Evolutionary conservation across 2,888 invertebrate genomes (phyloP), one percentile per base, ranked within the genome.

Genomic region (Catonia carolina): DNA sequence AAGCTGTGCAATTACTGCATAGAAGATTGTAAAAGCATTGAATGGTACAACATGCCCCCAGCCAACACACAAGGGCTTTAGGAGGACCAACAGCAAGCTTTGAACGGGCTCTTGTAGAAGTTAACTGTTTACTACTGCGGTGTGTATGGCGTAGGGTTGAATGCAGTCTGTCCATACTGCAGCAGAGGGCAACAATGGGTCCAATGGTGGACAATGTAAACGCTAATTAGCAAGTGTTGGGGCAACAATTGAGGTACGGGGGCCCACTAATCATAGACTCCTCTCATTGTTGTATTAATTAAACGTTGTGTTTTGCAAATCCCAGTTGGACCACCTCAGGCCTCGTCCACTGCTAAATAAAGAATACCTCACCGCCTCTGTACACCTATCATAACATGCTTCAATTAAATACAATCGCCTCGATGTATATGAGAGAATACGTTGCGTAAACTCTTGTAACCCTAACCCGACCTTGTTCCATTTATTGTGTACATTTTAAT

Each of bases 261-360:
- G 37, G 57, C 39, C 33, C 58, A 58, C 58, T 58, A 58, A 58
- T 58, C 58, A 58, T 58, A 51, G 50, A 48, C 42, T 52, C 52
- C 45, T 35, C 58, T 53, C 58, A 58, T 58, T 58, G 58, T 58
- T 58, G 51, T 50, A 54, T 58, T 58, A 58, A 58, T 58, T 58
- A 58, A 58, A 58, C 58, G 54, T 20, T 41, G 35, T 58, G 58
- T 58, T 58, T 58, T 54, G 58, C 54, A 54, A 58, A 58, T 58
- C 58, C 58, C 58, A 54, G 58, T 53, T 58, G 58, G 53, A 50
- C 53, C 35, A 53, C 45, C 22, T 45, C 45, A 8, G 27, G 27
- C 27, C 27, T 4, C 27, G 27, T 27, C 27, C 27, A 8, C 27
- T 8, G 27, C 27, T 27, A 50, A 51, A 51, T 51, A 56, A 55